Base-by-base conservation (phyloP, 2,113 vertebrate species). In the Merops nubicus region DNA sequence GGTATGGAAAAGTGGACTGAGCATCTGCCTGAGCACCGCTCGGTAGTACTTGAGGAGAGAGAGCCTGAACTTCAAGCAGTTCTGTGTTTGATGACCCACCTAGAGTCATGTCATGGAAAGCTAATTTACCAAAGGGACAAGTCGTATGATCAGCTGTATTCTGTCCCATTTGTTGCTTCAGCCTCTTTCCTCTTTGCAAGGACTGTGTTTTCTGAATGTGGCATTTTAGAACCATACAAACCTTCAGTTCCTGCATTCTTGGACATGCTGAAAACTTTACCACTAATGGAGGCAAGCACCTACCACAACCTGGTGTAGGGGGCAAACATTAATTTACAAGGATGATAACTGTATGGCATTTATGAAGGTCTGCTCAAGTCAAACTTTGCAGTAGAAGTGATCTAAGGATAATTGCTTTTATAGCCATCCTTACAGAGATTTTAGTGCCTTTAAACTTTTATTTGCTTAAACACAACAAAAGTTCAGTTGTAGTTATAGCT, bases 401-500 rank as follows among this genome's bases (percentile, higher is more conserved):
- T 87, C 88, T 93, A 82, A 91, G 72, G 74, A 65, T 96, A 93
- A 98, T 98, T 98, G 96, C 83, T 98, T 98, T 98, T 98, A 98
- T 94, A 95, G 96, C 63, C 94, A 98, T 93, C 68, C 93, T 96
- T 94, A 93, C 85, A 96, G 96, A 96, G 95, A 85, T 94, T 94
- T 89, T 95, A 94, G 91, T 69, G 59, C 64, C 69, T 83, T 92
- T 92, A 95, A 88, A 88, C 83, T 95, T 92, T 96, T 97, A 93
- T 96, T 94, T 97, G 93, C 68, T 86, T 94, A 95, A 95, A 83
- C 69, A 45, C 59, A 93, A 83, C 93, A 85, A 94, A 97, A 96
- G 94, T 98, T 96, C 92, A 78, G 73, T 94, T 96, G 95, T 84
- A 91, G 78, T 91, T 33, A 43, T 69, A 92, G 88, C 62, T 97